These are phyloP conservation scores for Dryocosmus kuriphilus DNA, from an alignment of 2,888 invertebrate genomes.

Conservation along the genomic window DNA sequence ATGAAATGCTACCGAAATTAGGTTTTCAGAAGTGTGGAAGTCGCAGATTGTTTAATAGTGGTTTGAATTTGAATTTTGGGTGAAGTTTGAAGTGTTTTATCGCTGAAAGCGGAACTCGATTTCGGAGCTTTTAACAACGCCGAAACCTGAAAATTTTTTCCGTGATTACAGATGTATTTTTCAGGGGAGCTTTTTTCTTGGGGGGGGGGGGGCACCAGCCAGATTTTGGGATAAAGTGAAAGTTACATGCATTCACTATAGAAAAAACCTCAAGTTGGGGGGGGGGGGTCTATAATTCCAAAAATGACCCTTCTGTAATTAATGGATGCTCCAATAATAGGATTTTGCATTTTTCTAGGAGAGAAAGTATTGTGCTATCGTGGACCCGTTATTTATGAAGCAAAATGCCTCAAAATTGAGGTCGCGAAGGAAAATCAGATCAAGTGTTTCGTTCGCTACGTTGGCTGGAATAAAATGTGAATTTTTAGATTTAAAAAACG, in stretches of 20 bases:
- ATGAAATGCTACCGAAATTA: slow-evolving; percentile 82
- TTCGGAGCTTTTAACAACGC: slow-evolving; percentile 23
- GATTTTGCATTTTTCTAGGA: slow-evolving; percentile 78
- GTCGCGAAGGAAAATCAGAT: slow-evolving; percentile 91
- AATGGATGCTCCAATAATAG: too few relatives aligned
- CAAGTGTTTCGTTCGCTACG: slow-evolving; percentile 96
- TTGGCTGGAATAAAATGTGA: slow-evolving; percentile 99
- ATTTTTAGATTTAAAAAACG: slow-evolving; percentile 63
- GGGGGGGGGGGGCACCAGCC: too few relatives aligned
- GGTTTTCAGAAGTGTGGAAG: slow-evolving; percentile 86
- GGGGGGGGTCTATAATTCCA: too few relatives aligned
- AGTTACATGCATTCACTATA: too few relatives aligned
- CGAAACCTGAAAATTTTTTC: background rate
- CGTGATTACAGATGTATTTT: slow-evolving; percentile 36
- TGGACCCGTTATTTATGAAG: slow-evolving; percentile 97
- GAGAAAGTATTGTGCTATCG: slow-evolving; percentile 97
- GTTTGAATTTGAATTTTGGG: slow-evolving; percentile 29
- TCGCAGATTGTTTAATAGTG: slow-evolving; percentile 40
- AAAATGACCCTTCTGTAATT: too few relatives aligned
- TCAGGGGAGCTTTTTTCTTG: too few relatives aligned
- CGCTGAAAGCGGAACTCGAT: background rate
- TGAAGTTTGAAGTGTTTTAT: slow-evolving; percentile 7
- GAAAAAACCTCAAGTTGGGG: too few relatives aligned
- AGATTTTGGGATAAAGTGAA: too few relatives aligned
- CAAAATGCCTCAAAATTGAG: slow-evolving; percentile 93